Percentiles rank a stretch among this genome's conserved stretches.
phyloP scores from a whole-genome alignment of 2,113 vertebrate genomes.

The Myiagra hebetior region DNA sequence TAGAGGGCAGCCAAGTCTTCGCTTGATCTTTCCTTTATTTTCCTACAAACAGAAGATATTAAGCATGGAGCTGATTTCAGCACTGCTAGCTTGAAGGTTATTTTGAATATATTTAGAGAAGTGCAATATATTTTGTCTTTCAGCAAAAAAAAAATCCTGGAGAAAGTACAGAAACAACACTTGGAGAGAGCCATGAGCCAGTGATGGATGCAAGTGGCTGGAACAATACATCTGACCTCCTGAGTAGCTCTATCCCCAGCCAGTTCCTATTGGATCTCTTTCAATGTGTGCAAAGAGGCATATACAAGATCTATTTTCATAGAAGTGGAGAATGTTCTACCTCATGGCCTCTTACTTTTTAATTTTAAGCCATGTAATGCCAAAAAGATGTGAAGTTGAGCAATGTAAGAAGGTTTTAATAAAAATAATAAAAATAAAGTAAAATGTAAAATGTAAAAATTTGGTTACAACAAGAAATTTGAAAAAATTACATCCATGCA shows the following conservation, averaged over 20 bases:
- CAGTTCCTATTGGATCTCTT: not conserved
- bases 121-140: not conserved
- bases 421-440: not conserved
- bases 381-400: not conserved
- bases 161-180: not conserved
- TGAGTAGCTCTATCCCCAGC: not conserved
- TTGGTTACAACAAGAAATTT: not conserved
- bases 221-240: not conserved
- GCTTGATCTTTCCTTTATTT: not conserved
- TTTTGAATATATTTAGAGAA: not conserved
- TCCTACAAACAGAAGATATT: not conserved
- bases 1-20: not conserved
- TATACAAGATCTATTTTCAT: not conserved
- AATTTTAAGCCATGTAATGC: not conserved
- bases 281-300: not conserved
- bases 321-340: not conserved
- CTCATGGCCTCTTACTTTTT: not conserved
- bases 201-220: not conserved
- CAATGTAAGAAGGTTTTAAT: not conserved
- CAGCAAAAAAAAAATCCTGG: not conserved
- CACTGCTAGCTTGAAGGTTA: not conserved
- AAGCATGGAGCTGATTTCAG: not conserved
- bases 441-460: not conserved
- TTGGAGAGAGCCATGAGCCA: not conserved
- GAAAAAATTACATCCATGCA: not conserved